Conservation (phyloP, 35 echinoderm and acorn worm genomes). For the Ptychodera flava region DNA sequence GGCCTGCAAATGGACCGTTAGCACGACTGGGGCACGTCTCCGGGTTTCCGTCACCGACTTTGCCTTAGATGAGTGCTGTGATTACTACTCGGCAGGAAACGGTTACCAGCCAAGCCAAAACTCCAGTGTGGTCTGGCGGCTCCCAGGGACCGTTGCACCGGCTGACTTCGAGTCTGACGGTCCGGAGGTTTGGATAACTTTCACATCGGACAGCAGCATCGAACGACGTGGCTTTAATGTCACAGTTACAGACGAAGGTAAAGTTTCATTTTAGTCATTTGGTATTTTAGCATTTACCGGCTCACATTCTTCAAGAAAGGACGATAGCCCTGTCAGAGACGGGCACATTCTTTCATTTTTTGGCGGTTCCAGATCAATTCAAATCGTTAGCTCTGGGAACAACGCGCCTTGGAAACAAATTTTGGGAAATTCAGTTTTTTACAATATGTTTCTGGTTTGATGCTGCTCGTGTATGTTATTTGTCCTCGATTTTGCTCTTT, state of each 20-base stretch:
- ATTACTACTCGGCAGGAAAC: not conserved
- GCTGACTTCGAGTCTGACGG: not conserved
- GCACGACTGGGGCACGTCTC: conserved; percentile 26
- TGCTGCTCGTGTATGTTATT: no score
- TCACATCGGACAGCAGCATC: not conserved
- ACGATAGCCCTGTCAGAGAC: no score
- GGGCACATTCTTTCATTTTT: no score
- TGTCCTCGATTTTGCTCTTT: no score
- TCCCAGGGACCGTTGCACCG: not conserved
- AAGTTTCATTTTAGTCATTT: no score
- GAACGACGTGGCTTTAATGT: not conserved
- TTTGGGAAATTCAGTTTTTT: no score
- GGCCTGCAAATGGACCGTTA: conserved; percentile 15
- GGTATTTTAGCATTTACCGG: no score
- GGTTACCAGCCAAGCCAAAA: not conserved
- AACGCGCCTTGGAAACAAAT: no score
- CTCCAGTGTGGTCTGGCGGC: not conserved
- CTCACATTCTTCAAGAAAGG: no score
- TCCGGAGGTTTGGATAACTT: not conserved
- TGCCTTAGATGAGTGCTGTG: conserved; percentile 36
- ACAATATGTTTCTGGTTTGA: no score
- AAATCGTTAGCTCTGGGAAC: no score
- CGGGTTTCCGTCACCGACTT: conserved; percentile 54
- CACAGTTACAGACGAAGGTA: not conserved
- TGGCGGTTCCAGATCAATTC: no score